Base-by-base conservation (phyloP, 2,113 vertebrate genomes). In the Smithornis capensis region DNA sequence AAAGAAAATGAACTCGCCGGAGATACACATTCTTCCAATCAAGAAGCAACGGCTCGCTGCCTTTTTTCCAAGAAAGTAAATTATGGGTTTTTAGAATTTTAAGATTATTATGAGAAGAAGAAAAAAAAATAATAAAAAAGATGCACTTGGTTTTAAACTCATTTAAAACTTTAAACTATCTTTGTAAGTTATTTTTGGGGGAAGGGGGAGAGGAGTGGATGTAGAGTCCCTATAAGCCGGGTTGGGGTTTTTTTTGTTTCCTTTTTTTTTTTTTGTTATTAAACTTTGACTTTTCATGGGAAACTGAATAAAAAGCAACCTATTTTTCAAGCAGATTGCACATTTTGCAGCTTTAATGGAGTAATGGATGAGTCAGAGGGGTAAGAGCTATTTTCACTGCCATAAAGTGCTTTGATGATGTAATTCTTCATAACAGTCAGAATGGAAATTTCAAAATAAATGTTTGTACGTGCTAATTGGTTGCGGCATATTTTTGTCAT, bases 1-100 rank as follows among this genome's bases (percentile, higher is more conserved):
- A 98, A 99, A 99, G 98, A 99, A 99, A 98, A 98, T 99, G 97
- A 99, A 98, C 98, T 99, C 99, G 27, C 99, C 99, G 81, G 99
- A 99, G 97, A 99, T 99, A 97, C 99, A 99, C 89, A 99, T 99
- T 97, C 99, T 99, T 78, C 99, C 99, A 49, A 99, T 99, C 96
- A 99, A 99, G 98, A 99, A 99, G 98, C 99, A 99, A 97, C 98
- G 99, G 96, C 98, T 99, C 9, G 98, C 99, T 73, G 99, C 99
- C 62, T 98, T 99, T 98, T 99, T 99, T 79, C 99, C 99, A 94
- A 98, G 99, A 97, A 99, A 99, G 98, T 99, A 98, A 99, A 97
- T 97, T 96, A 98, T 93, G 95, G 96, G 94, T 96, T 98, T 98
- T 97, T 97, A 97, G 97, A 96, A 96, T 96, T 98, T 98, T 95